phyloP scores from a whole-genome alignment of 2,888 invertebrate species.

The Chrysodeixis includens region DNA sequence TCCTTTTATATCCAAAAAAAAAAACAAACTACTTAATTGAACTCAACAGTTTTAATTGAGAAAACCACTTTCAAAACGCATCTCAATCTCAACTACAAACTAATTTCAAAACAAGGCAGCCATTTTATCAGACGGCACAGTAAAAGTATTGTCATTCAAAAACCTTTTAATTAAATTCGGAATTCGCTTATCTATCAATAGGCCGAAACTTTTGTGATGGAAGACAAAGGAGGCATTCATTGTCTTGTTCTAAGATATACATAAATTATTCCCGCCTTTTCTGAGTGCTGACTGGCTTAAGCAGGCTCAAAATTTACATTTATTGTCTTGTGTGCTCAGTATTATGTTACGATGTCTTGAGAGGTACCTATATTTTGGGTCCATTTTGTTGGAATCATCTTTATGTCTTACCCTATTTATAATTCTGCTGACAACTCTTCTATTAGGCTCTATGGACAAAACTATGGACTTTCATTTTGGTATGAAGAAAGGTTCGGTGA shows the following conservation, averaged over 20 bases:
- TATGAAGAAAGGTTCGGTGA: too few species aligned
- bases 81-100: not conserved
- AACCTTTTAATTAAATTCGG: slow-evolving; percentile 14
- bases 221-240: slow-evolving; percentile 6
- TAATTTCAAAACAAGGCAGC: not conserved
- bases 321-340: not conserved
- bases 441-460: too few species aligned
- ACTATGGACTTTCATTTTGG: too few species aligned
- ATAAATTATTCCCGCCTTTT: slow-evolving; percentile 14
- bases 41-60: too few species aligned
- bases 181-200: slow-evolving; percentile 15
- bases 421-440: too few species aligned
- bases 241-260: not conserved
- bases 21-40: too few species aligned
- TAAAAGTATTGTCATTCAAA: slow-evolving; percentile 1
- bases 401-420: not conserved
- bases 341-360: not conserved
- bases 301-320: not conserved
- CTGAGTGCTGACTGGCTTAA: not conserved
- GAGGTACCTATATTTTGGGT: not conserved
- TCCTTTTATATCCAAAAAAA: too few species aligned
- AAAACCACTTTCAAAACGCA: too few species aligned
- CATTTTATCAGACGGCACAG: not conserved
- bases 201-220: slow-evolving; percentile 8
- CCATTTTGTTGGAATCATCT: not conserved